These are phyloP conservation scores for Anneissia japonica DNA, from an alignment of 35 echinoderm and acorn worm species.

Conservation along the genomic window DNA sequence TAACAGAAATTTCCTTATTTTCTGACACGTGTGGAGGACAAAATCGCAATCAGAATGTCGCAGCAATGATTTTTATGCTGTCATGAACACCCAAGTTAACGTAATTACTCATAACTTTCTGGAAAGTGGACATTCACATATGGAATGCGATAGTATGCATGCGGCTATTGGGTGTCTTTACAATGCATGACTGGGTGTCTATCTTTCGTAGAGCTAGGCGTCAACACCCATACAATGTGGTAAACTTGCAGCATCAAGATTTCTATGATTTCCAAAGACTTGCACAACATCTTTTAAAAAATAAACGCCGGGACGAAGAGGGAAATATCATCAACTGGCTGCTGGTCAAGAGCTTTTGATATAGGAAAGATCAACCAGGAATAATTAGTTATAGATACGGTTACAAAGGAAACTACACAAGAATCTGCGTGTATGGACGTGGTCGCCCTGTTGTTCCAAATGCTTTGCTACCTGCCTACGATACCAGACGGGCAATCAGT, in stretches of 20 bases:
- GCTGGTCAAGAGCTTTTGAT: slow-evolving; percentile 21
- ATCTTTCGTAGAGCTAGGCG: slow-evolving; percentile 43
- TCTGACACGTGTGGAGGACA: slow-evolving; percentile 21
- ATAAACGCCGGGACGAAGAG: slow-evolving; percentile 14
- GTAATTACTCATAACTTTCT: slow-evolving; percentile 40
- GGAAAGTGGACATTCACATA: slow-evolving; percentile 38
- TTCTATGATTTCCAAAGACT: slow-evolving; percentile 38
- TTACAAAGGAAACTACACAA: slow-evolving; percentile 36
- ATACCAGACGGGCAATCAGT: slow-evolving; percentile 10
- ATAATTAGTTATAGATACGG: slow-evolving; percentile 37
- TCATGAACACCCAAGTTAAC: slow-evolving; percentile 27
- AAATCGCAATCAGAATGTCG: slow-evolving; percentile 39
- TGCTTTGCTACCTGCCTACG: slow-evolving; percentile 15
- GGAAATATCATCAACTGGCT: slow-evolving; percentile 32
- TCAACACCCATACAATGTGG: slow-evolving; percentile 28
- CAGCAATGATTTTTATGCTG: slow-evolving; percentile 46
- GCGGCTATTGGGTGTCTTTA: slow-evolving; percentile 23
- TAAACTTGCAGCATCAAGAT: slow-evolving; percentile 27
- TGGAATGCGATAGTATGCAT: slow-evolving; percentile 45
- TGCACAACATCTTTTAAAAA: slow-evolving; percentile 13
- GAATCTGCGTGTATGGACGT: slow-evolving; percentile 29
- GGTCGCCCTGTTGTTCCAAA: slow-evolving; percentile 21
- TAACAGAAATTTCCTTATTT: slow-evolving; percentile 17
- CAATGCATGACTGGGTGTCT: slow-evolving; percentile 47
- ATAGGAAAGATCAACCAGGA: slow-evolving; percentile 35